Percentiles rank a stretch among this genome's conserved stretches.
These are phyloP conservation scores for Abscondita cerata DNA, from an alignment of 2,888 invertebrate species.

Conservation along the genomic window DNA sequence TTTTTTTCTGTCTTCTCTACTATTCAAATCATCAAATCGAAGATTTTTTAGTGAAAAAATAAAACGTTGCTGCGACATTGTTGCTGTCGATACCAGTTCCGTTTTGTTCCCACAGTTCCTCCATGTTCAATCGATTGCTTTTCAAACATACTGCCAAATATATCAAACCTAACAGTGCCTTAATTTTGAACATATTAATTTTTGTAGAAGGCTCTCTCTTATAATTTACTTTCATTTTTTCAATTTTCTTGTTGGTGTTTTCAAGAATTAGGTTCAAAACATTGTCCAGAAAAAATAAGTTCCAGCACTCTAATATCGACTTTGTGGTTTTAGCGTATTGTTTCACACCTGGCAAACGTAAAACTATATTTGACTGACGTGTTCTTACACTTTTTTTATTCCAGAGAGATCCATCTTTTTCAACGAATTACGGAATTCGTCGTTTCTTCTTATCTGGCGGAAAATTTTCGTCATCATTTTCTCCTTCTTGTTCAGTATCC, in stretches of 20 bases:
- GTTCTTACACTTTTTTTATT: neutral
- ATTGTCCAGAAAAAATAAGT: neutral
- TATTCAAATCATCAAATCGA: neutral
- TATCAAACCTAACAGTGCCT: neutral
- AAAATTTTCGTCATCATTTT: neutral
- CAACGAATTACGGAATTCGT: too few relatives aligned
- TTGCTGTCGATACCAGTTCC: neutral
- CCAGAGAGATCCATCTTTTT: neutral
- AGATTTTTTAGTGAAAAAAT: neutral
- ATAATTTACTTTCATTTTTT: neutral
- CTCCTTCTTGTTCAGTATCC: neutral
- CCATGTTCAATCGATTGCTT: neutral
- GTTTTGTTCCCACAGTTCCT: neutral
- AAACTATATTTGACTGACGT: neutral
- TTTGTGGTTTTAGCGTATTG: neutral
- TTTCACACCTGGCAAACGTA: neutral
- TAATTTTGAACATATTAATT: neutral
- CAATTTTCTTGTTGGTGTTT: neutral
- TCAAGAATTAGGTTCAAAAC: neutral
- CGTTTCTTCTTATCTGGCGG: neutral
- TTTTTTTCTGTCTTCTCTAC: neutral
- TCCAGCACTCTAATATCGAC: neutral
- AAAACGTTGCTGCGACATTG: slow-evolving; percentile 1
- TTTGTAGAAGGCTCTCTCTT: neutral
- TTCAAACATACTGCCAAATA: neutral